phyloP scores from a whole-genome alignment of 1,140 invertebrate genomes.

The Polypedilum pembai region DNA sequence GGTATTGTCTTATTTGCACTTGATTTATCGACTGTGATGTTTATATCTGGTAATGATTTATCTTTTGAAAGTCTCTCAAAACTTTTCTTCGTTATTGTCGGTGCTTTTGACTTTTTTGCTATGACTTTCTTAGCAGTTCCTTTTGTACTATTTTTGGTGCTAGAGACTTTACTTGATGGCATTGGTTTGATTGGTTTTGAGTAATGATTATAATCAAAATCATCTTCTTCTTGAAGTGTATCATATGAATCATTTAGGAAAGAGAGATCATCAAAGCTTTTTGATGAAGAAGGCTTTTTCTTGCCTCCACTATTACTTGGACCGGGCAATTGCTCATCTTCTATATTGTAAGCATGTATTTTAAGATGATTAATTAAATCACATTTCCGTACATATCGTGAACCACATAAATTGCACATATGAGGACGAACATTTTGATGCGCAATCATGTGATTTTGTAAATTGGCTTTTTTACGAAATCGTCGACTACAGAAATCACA shows the following conservation, averaged over 20 bases:
- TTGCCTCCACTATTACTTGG: background rate
- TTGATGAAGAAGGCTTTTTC: background rate
- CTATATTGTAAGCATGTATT: constrained; percentile 55
- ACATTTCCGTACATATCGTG: constrained; percentile 63
- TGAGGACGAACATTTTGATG: constrained; percentile 72
- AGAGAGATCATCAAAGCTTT: background rate
- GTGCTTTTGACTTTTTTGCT: background rate
- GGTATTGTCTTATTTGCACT: background rate
- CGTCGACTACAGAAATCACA: constrained; percentile 76
- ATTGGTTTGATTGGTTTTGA: background rate
- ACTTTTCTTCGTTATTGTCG: background rate
- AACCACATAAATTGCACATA: constrained; percentile 68
- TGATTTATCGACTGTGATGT: background rate
- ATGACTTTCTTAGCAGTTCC: background rate
- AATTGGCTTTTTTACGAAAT: constrained; percentile 70
- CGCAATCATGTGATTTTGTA: constrained; percentile 77
- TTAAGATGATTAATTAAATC: constrained; percentile 76
- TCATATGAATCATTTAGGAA: background rate
- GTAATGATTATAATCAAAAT: constrained; percentile 14
- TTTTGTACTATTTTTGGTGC: constrained; percentile 3
- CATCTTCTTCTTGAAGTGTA: background rate
- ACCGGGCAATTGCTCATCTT: background rate
- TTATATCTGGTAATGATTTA: background rate
- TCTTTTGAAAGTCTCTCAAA: background rate
- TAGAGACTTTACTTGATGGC: background rate